Evolutionary conservation across 2,888 invertebrate species (phyloP).

Genomic region (Melitaea athalia): DNA sequence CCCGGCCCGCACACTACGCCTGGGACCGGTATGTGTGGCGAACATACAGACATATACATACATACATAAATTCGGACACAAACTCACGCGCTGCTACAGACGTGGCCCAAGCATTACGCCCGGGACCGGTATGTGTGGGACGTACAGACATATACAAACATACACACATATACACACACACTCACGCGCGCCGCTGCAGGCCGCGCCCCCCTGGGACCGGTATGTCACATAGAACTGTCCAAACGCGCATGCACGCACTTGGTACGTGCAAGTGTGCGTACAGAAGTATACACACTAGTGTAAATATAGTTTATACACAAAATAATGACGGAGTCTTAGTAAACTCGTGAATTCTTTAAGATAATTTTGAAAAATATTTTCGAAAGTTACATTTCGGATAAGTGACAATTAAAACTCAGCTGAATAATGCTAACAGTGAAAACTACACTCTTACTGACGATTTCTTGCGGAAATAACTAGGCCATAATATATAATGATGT

Average conservation of each 20-base stretch:
- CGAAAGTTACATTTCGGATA: background rate
- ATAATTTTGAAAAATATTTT: too few species aligned
- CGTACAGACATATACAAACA: background rate
- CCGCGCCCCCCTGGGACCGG: too few species aligned
- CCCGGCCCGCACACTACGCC: conserved; percentile 90
- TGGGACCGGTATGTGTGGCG: conserved; percentile 84
- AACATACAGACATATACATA: background rate
- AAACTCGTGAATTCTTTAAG: too few species aligned
- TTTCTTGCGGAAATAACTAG: background rate
- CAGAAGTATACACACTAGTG: too few species aligned
- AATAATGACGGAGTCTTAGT: too few species aligned
- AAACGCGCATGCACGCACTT: background rate
- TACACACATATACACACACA: background rate
- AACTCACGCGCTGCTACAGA: conserved; percentile 84
- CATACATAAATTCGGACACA: background rate
- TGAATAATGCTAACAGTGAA: too few species aligned
- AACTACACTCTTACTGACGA: too few species aligned
- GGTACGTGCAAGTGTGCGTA: too few species aligned
- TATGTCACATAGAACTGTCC: too few species aligned
- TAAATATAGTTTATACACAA: too few species aligned
- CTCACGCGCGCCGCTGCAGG: background rate
- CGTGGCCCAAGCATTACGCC: conserved; percentile 90
- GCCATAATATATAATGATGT: background rate
- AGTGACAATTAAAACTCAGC: too few species aligned
- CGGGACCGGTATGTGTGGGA: conserved; percentile 85